Evolutionary conservation across 2,797 vertebrate genomes (phyloP).

Genomic region (Nannoperca australis): DNA sequence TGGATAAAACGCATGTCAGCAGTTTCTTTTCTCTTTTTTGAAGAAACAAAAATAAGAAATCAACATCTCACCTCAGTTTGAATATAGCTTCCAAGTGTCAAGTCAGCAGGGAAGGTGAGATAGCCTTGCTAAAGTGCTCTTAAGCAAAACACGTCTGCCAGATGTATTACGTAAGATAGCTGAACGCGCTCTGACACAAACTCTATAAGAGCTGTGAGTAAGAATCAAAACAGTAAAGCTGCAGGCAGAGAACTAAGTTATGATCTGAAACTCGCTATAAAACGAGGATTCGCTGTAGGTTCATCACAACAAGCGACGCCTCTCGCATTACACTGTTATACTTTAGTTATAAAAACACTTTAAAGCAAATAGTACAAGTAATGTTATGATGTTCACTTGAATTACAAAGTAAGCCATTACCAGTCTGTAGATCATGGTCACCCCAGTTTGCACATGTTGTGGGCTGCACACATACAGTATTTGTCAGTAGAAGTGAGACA

Average conservation of each 20-base stretch:
- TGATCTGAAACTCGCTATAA: neutral
- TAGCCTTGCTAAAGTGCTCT: conserved; percentile 20
- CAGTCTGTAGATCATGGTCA: neutral
- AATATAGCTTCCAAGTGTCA: conserved; percentile 43
- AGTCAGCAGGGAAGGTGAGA: conserved; percentile 32
- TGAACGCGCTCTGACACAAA: neutral
- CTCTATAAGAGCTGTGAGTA: neutral
- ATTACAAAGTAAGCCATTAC: neutral
- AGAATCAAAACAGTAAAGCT: neutral
- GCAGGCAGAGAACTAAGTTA: neutral
- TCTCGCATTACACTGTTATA: too few relatives aligned
- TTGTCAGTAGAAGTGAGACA: conserved; percentile 10
- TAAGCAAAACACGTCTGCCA: conserved; percentile 1
- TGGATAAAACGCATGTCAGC: conserved; percentile 64
- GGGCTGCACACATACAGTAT: neutral
- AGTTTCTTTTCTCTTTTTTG: conserved; percentile 50
- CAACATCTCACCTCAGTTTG: conserved; percentile 10
- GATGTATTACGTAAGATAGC: conserved; percentile 2
- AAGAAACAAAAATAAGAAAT: conserved; percentile 16
- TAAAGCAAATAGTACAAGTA: neutral
- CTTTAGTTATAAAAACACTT: too few relatives aligned
- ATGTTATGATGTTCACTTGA: neutral
- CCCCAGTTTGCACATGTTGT: neutral
- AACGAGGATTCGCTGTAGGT: neutral
- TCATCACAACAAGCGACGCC: too few relatives aligned